These are phyloP conservation scores for Drosophila serrata DNA, from an alignment of 1,140 invertebrate species.

Conservation along the genomic window DNA sequence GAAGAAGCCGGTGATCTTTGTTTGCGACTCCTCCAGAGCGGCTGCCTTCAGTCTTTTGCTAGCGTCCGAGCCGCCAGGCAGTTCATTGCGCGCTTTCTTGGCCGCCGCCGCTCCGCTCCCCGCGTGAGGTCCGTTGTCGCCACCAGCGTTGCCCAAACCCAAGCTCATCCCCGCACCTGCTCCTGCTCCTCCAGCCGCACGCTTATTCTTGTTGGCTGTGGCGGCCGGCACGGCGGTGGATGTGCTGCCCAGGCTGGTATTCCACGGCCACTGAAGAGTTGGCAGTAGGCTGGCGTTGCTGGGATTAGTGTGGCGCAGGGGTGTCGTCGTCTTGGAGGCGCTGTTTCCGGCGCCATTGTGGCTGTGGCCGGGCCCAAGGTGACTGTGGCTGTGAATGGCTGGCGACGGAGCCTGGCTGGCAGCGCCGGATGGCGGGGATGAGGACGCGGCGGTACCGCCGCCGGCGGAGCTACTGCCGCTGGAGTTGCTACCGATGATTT, in stretches of 20 bases:
- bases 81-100: slow-evolving; percentile 65
- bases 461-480: slow-evolving; percentile 34
- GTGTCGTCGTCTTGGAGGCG: slow-evolving; percentile 58
- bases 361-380: slow-evolving; percentile 20
- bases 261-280: slow-evolving; percentile 76
- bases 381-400: slow-evolving; percentile 37
- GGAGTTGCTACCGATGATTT: slow-evolving; percentile 63
- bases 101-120: slow-evolving; percentile 39
- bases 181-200: slow-evolving; percentile 34
- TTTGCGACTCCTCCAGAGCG: slow-evolving; percentile 82
- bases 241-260: slow-evolving; percentile 70
- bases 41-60: slow-evolving; percentile 84
- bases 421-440: slow-evolving; percentile 34
- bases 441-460: slow-evolving; percentile 25
- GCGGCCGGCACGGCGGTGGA: slow-evolving; percentile 67
- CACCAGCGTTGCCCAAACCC: not conserved
- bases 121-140: slow-evolving; percentile 7
- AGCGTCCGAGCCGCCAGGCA: slow-evolving; percentile 24
- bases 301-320: slow-evolving; percentile 35
- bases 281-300: slow-evolving; percentile 52
- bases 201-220: slow-evolving; percentile 52
- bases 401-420: slow-evolving; percentile 14
- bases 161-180: slow-evolving; percentile 7
- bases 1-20: slow-evolving; percentile 93
- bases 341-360: slow-evolving; percentile 25